Evolutionary conservation across 53 echinoderm and acorn worm genomes (phyloP).

Genomic region (Mesocentrotus franciscanus): DNA sequence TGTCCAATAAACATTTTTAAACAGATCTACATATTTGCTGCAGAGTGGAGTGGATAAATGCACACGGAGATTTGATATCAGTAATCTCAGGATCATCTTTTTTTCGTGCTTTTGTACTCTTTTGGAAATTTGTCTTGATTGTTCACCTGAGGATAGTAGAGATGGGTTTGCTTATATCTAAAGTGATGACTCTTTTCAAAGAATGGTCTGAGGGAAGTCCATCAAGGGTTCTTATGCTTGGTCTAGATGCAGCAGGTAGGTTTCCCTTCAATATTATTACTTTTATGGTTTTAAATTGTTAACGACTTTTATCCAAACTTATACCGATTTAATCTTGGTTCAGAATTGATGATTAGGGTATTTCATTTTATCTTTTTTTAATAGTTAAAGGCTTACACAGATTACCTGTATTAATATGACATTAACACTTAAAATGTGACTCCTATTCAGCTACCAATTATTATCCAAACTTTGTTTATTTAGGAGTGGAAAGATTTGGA

Average conservation of each 20-base stretch:
- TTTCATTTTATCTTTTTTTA: no score
- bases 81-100: not conserved
- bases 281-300: not conserved
- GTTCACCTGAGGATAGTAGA: not conserved
- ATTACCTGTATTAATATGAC: no score
- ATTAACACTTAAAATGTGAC: no score
- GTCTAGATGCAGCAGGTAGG: constrained; percentile 96
- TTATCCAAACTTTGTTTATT: not conserved
- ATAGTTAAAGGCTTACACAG: no score
- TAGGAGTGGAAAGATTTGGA: not conserved
- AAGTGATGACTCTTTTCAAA: constrained; percentile 66
- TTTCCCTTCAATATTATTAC: not conserved
- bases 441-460: no score
- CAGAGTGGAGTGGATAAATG: not conserved
- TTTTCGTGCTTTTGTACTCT: not conserved
- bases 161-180: constrained; percentile 85
- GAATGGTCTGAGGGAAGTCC: constrained; percentile 81
- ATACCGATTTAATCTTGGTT: not conserved
- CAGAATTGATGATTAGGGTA: not conserved
- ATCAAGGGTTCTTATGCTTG: constrained; percentile 89
- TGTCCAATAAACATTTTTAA: not conserved
- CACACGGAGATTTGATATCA: not conserved
- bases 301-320: not conserved
- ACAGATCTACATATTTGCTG: not conserved
- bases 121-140: not conserved